Conservation (phyloP, 2,797 vertebrate genomes). For the Limnodromus scolopaceus region DNA sequence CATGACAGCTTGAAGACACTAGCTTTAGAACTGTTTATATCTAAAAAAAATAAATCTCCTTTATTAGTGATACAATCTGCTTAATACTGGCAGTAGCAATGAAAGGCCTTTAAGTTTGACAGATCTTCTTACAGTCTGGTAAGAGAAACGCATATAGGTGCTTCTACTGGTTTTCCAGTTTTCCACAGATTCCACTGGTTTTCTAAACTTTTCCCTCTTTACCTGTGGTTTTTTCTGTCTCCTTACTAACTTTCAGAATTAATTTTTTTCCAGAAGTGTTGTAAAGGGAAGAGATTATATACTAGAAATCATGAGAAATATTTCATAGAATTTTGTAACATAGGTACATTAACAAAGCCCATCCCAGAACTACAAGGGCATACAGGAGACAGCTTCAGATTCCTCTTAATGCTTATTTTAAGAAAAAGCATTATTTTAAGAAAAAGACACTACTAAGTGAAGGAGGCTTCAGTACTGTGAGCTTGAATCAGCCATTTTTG, state of each 20-base stretch:
- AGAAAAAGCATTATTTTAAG: background rate
- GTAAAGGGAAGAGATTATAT: background rate
- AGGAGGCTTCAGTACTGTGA: background rate
- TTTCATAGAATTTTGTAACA: rapidly evolving
- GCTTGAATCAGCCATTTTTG: background rate
- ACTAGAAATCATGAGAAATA: background rate
- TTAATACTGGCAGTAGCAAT: background rate
- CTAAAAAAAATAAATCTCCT: background rate
- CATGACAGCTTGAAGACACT: background rate
- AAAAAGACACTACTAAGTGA: background rate
- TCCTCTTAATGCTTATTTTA: background rate
- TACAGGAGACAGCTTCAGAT: background rate
- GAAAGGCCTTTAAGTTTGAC: background rate
- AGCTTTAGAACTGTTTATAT: background rate
- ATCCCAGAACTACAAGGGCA: background rate
- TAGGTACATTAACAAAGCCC: background rate
- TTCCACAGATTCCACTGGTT: background rate
- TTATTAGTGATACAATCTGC: background rate
- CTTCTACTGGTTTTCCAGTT: background rate
- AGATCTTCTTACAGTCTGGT: background rate
- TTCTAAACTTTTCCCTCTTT: background rate
- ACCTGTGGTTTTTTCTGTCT: background rate
- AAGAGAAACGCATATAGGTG: background rate
- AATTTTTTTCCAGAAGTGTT: background rate
- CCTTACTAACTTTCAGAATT: background rate